Percentiles rank a stretch among this genome's conserved stretches.
These are phyloP conservation scores for Porites australiensis DNA, from an alignment of 64 coral and sea anemone species.

Conservation along the genomic window DNA sequence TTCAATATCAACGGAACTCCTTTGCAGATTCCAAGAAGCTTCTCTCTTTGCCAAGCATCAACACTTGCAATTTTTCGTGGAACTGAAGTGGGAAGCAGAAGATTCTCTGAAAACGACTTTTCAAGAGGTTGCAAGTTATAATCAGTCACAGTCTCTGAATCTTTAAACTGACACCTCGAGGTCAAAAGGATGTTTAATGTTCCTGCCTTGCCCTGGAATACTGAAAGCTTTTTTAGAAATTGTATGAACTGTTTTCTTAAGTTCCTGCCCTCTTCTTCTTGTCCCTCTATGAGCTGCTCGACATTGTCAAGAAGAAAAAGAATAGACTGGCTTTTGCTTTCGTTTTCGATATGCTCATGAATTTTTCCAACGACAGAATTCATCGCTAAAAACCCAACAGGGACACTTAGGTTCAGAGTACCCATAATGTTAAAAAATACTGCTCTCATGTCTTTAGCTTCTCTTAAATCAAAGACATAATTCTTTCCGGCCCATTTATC, in stretches of 20 bases:
- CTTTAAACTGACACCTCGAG: not conserved
- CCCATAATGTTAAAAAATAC: too few species aligned
- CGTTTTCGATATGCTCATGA: not conserved
- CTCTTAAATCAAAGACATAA: too few species aligned
- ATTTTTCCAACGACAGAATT: not conserved
- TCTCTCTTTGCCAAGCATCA: not conserved
- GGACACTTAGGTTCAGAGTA: not conserved
- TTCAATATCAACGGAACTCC: not conserved
- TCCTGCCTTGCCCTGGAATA: not conserved
- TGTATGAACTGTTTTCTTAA: too few species aligned
- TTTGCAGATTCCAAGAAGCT: not conserved
- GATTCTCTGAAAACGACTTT: not conserved
- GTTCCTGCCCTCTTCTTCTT: not conserved
- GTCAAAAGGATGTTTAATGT: not conserved
- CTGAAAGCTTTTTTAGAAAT: not conserved
- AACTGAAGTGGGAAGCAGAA: not conserved
- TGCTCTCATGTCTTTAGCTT: too few species aligned
- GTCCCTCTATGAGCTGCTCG: not conserved
- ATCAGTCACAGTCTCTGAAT: not conserved
- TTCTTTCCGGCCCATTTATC: too few species aligned
- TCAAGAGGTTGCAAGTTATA: not conserved
- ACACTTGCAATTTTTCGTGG: not conserved
- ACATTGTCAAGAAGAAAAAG: slow-evolving; percentile 36
- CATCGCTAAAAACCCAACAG: not conserved
- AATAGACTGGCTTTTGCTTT: not conserved